Percentiles rank a stretch among this genome's conserved stretches.
phyloP scores from a whole-genome alignment of 1,140 invertebrate genomes.

The Triops cancriformis region DNA sequence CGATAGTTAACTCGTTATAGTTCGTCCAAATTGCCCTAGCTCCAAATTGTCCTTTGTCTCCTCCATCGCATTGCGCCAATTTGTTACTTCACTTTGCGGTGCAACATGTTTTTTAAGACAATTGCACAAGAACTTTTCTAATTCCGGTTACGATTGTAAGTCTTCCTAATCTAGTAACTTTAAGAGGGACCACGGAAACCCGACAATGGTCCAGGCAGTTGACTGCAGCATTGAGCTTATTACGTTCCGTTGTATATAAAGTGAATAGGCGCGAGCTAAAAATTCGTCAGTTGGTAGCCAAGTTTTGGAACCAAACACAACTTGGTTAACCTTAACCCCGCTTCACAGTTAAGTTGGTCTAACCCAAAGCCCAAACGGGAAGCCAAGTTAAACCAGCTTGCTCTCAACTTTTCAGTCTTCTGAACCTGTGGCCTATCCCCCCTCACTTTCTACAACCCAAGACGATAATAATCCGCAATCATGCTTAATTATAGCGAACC shows the following conservation, averaged over 20 bases:
- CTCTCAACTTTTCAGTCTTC: not conserved
- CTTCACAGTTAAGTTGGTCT: not conserved
- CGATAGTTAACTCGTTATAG: no score
- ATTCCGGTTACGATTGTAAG: not conserved
- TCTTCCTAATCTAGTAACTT: conserved; percentile 14
- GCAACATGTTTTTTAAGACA: not conserved
- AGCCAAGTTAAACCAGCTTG: not conserved
- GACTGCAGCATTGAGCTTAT: conserved; percentile 7
- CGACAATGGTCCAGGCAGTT: not conserved
- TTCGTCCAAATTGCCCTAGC: no score
- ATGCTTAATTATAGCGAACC: conserved; percentile 11
- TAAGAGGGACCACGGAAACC: not conserved
- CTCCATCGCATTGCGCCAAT: no score
- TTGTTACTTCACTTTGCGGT: not conserved
- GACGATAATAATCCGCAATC: not conserved
- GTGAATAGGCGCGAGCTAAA: not conserved
- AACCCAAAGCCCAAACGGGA: not conserved
- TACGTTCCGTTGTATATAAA: not conserved
- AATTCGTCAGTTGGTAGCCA: not conserved
- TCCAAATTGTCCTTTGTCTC: no score
- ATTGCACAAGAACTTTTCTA: not conserved
- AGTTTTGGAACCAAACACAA: conserved; percentile 1
- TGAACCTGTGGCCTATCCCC: not conserved
- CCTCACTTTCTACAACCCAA: not conserved
- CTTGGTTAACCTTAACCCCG: not conserved